Base-by-base conservation (phyloP, 2,113 vertebrate genomes). In the Phaethon lepturus region DNA sequence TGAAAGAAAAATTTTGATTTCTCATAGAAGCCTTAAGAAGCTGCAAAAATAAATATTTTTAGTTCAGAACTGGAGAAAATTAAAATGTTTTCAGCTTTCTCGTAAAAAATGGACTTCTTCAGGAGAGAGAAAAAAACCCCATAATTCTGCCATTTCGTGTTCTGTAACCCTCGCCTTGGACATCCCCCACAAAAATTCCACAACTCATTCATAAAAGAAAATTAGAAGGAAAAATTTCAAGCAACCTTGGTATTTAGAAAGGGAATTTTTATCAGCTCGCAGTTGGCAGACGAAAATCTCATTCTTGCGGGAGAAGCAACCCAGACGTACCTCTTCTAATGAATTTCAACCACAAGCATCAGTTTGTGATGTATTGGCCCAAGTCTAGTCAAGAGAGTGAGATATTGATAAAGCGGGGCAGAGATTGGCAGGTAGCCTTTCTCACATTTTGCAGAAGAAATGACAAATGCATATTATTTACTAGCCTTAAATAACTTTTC, bases 211-310 rank as follows among this genome's bases (percentile, higher is more conserved):
- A 72, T 67, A 45, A 69, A 81, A 88, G 69, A 90, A 86, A 91
- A 93, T 63, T 23, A 74, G 38, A 71, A 86, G 80, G 72, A 86
- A 95, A 75, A 81, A 60, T 76, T 85, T 86, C 86, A 68, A 66
- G 77, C 58, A 38, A 45, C 64, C 28, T 33, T 82, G 73, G 9
- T 87, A 81, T 87, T 89, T 79, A 91, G 93, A 93, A 94, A 89
- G 58, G 28, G 66, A 93, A 87, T 95, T 86, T 95, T 94, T 90
- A 94, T 91, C 93, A 93, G 47, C 64, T 94, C 42, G 60, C 85
- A 40, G 60, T 87, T 93, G 91, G 73, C 93, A 93, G 91, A 68
- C 74, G 79, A 71, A 92, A 96, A 93, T 89, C 64, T 78, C 76
- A 45, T 79, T 96, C 62, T 77, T 76, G 80, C 62, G 67, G 91